These are phyloP conservation scores for Ormyrus pomaceus DNA, from an alignment of 2,888 invertebrate species.

Conservation along the genomic window DNA sequence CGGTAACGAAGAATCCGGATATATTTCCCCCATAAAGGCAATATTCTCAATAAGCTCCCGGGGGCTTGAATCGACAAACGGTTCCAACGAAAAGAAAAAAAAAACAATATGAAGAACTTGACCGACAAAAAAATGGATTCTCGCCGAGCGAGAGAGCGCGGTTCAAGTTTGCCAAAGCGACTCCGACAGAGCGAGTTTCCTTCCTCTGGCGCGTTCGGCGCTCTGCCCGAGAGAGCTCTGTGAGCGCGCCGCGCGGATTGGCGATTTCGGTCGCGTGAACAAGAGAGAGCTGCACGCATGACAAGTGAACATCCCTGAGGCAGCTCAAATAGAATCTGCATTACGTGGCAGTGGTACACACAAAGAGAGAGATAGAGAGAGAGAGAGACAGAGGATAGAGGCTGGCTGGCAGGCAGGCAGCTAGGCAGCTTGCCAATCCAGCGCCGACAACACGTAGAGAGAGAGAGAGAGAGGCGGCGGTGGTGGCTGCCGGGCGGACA, in stretches of 20 bases:
- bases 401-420: conserved; percentile 50
- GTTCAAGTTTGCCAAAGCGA: conserved; percentile 59
- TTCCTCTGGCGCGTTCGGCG: conserved; percentile 4
- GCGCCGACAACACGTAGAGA: conserved; percentile 28
- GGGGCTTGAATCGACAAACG: conserved; percentile 10
- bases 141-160: conserved; percentile 53
- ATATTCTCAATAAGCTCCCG: conserved; percentile 31
- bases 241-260: conserved; percentile 6
- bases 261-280: conserved; percentile 48
- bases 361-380: conserved; percentile 47
- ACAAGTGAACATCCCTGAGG: conserved; percentile 73
- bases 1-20: neutral
- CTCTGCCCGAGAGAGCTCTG: no score
- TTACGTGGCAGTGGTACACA: conserved; percentile 70
- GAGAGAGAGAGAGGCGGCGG: conserved; percentile 40
- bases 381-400: conserved; percentile 17
- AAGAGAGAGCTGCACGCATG: conserved; percentile 54
- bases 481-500: conserved; percentile 44
- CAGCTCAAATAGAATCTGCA: conserved; percentile 74
- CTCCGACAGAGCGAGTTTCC: conserved; percentile 61
- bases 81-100: neutral
- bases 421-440: conserved; percentile 60
- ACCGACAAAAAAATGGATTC: conserved; percentile 31
- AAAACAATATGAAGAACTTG: conserved; percentile 53
- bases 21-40: neutral